Evolutionary conservation across 2,797 vertebrate genomes (phyloP), one percentile per base, ranked within the genome.

Genomic region (Psittacula echo): DNA sequence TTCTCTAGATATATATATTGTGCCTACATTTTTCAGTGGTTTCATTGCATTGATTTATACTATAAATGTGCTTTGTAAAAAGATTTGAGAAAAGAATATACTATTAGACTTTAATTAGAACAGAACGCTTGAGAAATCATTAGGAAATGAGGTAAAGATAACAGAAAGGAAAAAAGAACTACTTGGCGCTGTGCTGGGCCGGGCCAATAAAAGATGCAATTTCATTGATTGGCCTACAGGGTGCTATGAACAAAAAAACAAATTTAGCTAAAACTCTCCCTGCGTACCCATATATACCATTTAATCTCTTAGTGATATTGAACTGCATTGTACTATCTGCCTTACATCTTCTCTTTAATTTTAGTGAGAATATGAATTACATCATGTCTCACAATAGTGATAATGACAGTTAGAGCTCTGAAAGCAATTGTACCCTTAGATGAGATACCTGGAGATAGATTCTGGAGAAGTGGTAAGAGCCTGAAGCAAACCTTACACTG

Each of bases 181-280:
- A 23, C 56, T 82, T 82, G 58, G 60, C 76, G 41, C 30, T 86
- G 64, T 30, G 14, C 56, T 87, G 56, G n/a, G 13, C 48, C 72
- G 37, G 56, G 64, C 44, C 41, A 78, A 53, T 89, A 89, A 94
- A 93, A 89, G 56, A 88, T 92, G 72, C 23, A 94, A 93, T 94
- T 96, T 95, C 89, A 50, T 70, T 89, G 82, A 89, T 88, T 95
- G 87, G 54, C 48, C 92, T 93, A 86, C 37, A 48, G 93, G 60
- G 96, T 88, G 32, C 70, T 45, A 82, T 90, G 84, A 94, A 86
- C 72, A 78, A 82, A 90, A 85, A 80, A 61, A 0, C 84, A 89
- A 96, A 96, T 93, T 90, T 95, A 88, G 68, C 90, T 94, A 66
- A 95, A 93, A 88, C 42, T 92, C 72, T 87, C 94, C 94, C 93